Evolutionary conservation across 2,113 vertebrate species (phyloP), one percentile per base, ranked within the genome.

Genomic region (Callipepla squamata): DNA sequence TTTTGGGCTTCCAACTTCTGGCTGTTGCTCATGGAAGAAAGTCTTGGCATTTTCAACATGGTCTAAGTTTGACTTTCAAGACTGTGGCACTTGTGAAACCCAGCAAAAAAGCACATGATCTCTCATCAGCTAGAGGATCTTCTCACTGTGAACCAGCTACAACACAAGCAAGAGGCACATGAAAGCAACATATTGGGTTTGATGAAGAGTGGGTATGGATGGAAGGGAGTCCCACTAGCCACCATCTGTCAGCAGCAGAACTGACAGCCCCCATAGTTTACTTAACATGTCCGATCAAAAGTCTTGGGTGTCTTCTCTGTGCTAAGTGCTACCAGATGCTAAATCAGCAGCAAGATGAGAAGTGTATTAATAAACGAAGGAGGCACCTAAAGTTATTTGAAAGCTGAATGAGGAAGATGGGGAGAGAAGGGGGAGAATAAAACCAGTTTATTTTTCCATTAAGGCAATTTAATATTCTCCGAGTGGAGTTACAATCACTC

Each of bases 401-500:
- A 96, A 95, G 87, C 90, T 62, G 77, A 94, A 92, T 61, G 26
- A 69, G 58, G 62, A 90, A 90, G 80, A 82, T 65, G 23, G 66
- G 69, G 62, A 96, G 74, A 66, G 80, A 90, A 88, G n/a, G n/a
- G 16, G 62, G 45, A 83, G 87, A 86, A 93, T 66, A 79, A 96
- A 96, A 94, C 48, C 77, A 75, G 96, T 90, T 95, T 95, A 93
- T 95, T 92, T 95, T 94, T 94, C 85, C 82, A 95, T 96, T 90
- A 94, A 85, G 77, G 89, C 87, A 92, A 94, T 68, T 96, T 87
- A 91, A 95, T 95, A 86, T 92, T 94, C 85, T 86, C 93, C 0
- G 0, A 18, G 66, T 90, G 82, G 89, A 94, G 73, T 94, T 80
- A 85, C 89, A 88, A 81, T 84, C 65, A 59, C 85, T 82, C 0